Base-by-base conservation (phyloP, 2,888 invertebrate species). In the Helleia helle region DNA sequence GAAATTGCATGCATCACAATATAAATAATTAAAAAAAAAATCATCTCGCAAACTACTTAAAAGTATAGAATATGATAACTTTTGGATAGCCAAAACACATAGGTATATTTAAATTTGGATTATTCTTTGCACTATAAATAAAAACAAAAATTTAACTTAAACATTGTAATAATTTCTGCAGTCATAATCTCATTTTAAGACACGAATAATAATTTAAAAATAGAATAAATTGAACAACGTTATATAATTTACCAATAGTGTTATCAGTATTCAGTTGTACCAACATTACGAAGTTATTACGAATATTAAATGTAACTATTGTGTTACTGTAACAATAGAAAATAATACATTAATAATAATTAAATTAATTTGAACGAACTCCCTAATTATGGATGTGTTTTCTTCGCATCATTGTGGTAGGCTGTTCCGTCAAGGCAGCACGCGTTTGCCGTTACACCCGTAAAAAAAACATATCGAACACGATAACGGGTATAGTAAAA, bases 391-490 rank as follows among this genome's bases (percentile, higher is more conserved):
- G n/a, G n/a, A n/a, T n/a, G n/a, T n/a, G 9, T 27, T 12, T 9
- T 27, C 28, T 28, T 22, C 25, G 26, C 2, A 36, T 43, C 34
- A 42, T 25, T 38, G 38, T 40, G 42, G 40, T 29, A 28, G 36
- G 40, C 12, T 26, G 36, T 39, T 38, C 34, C 26, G 40, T n/a
- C 38, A 22, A 30, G 36, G 47, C 27, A 40, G 38, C 44, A 47
- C 47, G 47, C 36, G 42, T 44, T 7, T 34, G 12, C 24, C 7
- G 40, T 25, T 24, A 28, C 25, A 38, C 27, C 28, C n/a, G n/a
- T n/a, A n/a, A 30, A 37, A 41, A 34, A 34, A 14, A 12, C 38
- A 38, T 26, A n/a, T 11, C 22, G 15, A 38, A 22, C 13, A 18
- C 29, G 15, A 37, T 27, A 36, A 11, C 28, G n/a, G 27, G 25